Evolutionary conservation across 53 echinoderm and acorn worm genomes (phyloP).

Genomic region (Apostichopus leukothele): DNA sequence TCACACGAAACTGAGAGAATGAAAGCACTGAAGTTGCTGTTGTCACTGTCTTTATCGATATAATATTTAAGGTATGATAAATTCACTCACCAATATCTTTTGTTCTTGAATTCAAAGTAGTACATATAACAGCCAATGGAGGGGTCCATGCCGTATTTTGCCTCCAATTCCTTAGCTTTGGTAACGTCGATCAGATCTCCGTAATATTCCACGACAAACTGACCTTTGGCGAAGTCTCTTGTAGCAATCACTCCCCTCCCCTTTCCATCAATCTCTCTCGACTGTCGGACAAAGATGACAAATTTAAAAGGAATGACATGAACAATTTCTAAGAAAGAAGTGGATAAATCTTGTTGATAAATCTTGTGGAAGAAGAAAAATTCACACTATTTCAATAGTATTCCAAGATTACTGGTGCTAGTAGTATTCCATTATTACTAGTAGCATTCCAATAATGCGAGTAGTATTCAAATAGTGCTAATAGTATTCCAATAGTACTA

Average conservation of each 20-base stretch:
- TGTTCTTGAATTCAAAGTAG: constrained; percentile 89
- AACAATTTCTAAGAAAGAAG: no score
- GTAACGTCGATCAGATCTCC: constrained; percentile 74
- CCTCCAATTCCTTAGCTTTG: constrained; percentile 72
- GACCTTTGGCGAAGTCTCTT: constrained; percentile 69
- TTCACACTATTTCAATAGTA: no score
- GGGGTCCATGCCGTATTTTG: constrained; percentile 67
- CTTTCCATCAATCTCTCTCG: constrained; percentile 70
- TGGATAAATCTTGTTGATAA: no score
- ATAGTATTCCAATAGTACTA: no score
- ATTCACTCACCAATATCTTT: constrained; percentile 73
- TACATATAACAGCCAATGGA: constrained; percentile 96
- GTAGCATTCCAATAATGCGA: no score
- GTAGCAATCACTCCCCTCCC: constrained; percentile 89
- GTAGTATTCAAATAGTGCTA: no score
- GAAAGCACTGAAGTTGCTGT: no score
- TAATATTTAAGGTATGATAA: background rate
- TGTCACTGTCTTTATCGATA: background rate
- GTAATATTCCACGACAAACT: constrained; percentile 92
- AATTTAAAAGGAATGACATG: no score
- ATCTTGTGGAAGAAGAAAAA: no score
- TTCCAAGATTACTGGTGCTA: no score
- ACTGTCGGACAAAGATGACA: constrained; percentile 48
- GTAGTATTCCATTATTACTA: no score
- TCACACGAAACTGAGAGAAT: no score